Evolutionary conservation across 2,888 invertebrate genomes (phyloP).

Genomic region (Petrophora chlorosata): DNA sequence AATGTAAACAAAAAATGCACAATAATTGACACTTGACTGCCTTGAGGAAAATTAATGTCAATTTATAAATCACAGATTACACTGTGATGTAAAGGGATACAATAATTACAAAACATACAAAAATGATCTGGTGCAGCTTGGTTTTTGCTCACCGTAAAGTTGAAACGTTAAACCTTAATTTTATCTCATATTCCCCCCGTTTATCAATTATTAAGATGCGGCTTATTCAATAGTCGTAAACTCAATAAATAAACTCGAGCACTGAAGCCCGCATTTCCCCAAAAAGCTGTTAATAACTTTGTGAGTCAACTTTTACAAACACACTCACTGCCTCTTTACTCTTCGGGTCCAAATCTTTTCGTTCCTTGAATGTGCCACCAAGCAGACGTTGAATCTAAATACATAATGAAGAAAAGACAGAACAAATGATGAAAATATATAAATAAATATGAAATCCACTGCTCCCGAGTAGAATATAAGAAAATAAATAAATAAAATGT

Average conservation of each 20-base stretch:
- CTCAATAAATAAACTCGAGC: conserved; percentile 17
- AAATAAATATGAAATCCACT: conserved; percentile 34
- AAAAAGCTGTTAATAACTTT: conserved; percentile 44
- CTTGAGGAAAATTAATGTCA: too few species aligned
- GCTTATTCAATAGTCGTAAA: too few species aligned
- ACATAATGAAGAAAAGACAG: conserved; percentile 55
- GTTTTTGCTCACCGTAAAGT: too few species aligned
- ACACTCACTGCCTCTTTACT: conserved; percentile 88
- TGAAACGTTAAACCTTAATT: too few species aligned
- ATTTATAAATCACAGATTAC: too few species aligned
- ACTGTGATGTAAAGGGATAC: too few species aligned
- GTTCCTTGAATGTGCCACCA: conserved; percentile 86
- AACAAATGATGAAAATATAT: conserved; percentile 50
- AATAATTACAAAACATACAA: too few species aligned
- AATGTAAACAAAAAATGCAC: too few species aligned
- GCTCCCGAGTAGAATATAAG: conserved; percentile 11
- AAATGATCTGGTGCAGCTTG: too few species aligned
- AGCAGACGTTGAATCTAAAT: conserved; percentile 89
- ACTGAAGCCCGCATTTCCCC: conserved; percentile 33
- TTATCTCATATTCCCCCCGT: too few species aligned
- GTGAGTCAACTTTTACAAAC: conserved; percentile 28
- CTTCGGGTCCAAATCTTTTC: conserved; percentile 87
- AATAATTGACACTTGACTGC: too few species aligned
- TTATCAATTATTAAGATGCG: too few species aligned
- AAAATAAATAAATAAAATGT: conserved; percentile 24